These are phyloP conservation scores for Drosophila ezoana DNA, from an alignment of 2,888 invertebrate genomes.

Conservation along the genomic window DNA sequence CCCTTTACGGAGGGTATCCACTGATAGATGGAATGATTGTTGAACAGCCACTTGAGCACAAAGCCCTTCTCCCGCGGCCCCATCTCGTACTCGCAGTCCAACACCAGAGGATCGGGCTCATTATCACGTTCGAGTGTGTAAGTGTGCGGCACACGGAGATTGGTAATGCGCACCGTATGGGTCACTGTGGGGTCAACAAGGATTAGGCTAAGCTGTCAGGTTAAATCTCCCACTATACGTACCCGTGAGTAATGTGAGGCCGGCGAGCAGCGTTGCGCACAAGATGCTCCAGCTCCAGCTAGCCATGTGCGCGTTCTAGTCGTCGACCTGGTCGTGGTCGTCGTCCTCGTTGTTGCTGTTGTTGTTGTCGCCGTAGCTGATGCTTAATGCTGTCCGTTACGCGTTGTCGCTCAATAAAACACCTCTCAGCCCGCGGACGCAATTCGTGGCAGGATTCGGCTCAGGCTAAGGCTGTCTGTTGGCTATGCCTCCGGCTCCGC, in stretches of 20 bases:
- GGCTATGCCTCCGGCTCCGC: conserved; percentile 29
- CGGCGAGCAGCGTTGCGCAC: conserved; percentile 78
- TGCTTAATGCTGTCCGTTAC: conserved; percentile 41
- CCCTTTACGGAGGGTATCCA: conserved; percentile 85
- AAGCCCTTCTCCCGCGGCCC: conserved; percentile 83
- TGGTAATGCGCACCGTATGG: conserved; percentile 84
- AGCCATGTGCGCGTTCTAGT: conserved; percentile 78
- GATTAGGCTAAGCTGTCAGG: neutral
- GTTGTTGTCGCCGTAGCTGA: conserved; percentile 46
- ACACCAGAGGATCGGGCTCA: conserved; percentile 83
- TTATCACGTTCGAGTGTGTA: conserved; percentile 84
- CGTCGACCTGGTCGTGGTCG: conserved; percentile 48
- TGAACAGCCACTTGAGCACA: conserved; percentile 85
- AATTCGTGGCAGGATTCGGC: conserved; percentile 9
- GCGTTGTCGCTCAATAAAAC: conserved; percentile 11
- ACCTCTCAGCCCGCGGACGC: neutral
- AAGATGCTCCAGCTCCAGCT: conserved; percentile 78
- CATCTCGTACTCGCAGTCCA: conserved; percentile 85
- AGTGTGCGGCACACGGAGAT: conserved; percentile 84
- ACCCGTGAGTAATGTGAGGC: conserved; percentile 82
- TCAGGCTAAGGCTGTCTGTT: conserved; percentile 27
- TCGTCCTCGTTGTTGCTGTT: conserved; percentile 35
- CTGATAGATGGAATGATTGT: conserved; percentile 85
- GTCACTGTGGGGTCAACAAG: conserved; percentile 65
- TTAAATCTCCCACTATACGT: neutral